These are phyloP conservation scores for Ammodramus savannarum DNA, from an alignment of 2,113 vertebrate species.

Conservation along the genomic window DNA sequence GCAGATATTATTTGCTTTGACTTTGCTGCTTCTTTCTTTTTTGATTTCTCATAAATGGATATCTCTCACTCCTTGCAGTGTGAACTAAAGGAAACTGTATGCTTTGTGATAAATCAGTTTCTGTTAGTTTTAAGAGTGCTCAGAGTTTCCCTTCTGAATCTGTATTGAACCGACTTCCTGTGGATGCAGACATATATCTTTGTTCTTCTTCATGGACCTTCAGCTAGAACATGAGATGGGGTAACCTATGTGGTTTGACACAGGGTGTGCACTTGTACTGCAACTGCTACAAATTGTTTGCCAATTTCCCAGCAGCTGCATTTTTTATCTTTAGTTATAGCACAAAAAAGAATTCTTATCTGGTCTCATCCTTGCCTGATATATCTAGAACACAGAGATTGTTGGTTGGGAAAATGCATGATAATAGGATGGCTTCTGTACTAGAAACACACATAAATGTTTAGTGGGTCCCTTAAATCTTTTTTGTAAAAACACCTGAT, in stretches of 20 bases:
- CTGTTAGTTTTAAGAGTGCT: not conserved
- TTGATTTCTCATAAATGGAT: not conserved
- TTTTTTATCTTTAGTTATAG: not conserved
- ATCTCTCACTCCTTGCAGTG: not conserved
- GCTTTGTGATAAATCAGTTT: not conserved
- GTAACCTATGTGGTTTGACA: not conserved
- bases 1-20: not conserved
- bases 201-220: not conserved
- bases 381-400: not conserved
- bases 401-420: not conserved
- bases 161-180: not conserved
- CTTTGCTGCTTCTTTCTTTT: not conserved
- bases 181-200: not conserved
- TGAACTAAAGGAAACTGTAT: not conserved
- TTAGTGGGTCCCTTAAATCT: not conserved
- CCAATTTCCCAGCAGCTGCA: not conserved
- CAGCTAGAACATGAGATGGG: not conserved
- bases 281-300: not conserved
- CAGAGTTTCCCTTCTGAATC: not conserved
- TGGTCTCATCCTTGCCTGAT: not conserved
- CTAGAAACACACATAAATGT: not conserved
- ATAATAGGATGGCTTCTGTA: not conserved
- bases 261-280: not conserved
- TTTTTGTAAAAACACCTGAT: not conserved
- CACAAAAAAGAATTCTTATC: not conserved